Evolutionary conservation across 2,113 vertebrate species (phyloP), one percentile per base, ranked within the genome.

Genomic region (Plecotus auritus): DNA sequence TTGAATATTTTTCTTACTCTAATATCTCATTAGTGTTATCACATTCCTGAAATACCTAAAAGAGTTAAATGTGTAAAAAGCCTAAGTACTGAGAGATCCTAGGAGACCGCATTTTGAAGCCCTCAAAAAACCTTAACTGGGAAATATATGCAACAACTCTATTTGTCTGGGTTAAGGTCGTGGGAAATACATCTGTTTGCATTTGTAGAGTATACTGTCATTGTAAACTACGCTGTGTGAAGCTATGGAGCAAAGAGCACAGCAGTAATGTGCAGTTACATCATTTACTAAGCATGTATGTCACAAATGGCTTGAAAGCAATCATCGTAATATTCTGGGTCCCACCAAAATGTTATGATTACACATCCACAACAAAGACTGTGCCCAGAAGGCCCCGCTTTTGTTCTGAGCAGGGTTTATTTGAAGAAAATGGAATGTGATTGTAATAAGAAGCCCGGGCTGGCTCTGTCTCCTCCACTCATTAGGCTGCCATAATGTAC

Each of bases 161-260:
- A 10, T 93, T 82, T 96, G 89, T 74, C 89, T 47, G 95, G 84
- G 85, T 88, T 59, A 95, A 95, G 97, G 96, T 93, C 97, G 49
- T 97, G 97, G 97, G 97, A 97, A 98, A 92, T 94, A 91, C 66
- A 92, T 97, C 92, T 97, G 95, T 96, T 96, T 94, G 93, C 95
- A 96, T 97, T 97, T 96, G 96, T 96, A 76, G 88, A 83, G 91
- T 85, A 78, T 81, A 93, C 70, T 85, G 94, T 96, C 97, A 96
- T 73, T 82, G 83, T 77, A 89, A 96, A 89, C 70, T 14, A 74
- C 3, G 22, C 74, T 7, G 13, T 69, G 54, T 30, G 64, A 66
- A 70, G 92, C 20, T 37, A n/a, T 18, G 49, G 89, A 86, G 87
- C 66, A 85, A 37, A 95, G 87, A 77, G 76, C 51, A 26, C 35